Conservation (phyloP, 2,797 vertebrate species). For the Calcarius lapponicus region DNA sequence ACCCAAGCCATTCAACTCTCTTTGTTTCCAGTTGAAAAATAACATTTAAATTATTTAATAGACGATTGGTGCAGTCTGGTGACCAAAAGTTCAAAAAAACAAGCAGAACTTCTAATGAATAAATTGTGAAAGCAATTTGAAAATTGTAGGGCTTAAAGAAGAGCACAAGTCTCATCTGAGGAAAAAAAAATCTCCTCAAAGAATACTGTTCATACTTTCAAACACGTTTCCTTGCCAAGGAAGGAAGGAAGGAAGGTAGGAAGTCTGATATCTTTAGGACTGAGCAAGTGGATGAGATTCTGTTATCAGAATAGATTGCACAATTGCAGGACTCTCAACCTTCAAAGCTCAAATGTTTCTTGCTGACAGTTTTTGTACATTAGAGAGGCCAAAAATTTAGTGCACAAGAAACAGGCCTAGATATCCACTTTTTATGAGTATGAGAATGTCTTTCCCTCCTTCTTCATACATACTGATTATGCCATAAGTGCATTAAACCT, state of each 20-base stretch:
- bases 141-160: conserved; percentile 8
- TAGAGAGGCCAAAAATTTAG: neutral
- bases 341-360: neutral
- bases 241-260: neutral
- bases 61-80: neutral
- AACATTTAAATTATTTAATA: neutral
- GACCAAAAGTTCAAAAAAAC: neutral
- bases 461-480: neutral
- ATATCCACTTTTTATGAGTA: neutral
- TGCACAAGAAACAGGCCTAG: neutral
- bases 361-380: neutral
- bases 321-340: neutral
- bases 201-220: neutral
- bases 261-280: neutral
- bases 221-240: neutral
- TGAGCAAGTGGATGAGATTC: neutral
- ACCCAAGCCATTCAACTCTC: neutral
- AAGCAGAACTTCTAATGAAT: conserved; percentile 20
- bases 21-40: neutral
- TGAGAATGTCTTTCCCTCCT: neutral
- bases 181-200: neutral
- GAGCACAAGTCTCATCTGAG: neutral
- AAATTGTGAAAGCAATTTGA: neutral
- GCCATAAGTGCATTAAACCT: neutral
- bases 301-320: neutral